Conservation (phyloP, 2,113 vertebrate species). For the Peucedramus taeniatus region DNA sequence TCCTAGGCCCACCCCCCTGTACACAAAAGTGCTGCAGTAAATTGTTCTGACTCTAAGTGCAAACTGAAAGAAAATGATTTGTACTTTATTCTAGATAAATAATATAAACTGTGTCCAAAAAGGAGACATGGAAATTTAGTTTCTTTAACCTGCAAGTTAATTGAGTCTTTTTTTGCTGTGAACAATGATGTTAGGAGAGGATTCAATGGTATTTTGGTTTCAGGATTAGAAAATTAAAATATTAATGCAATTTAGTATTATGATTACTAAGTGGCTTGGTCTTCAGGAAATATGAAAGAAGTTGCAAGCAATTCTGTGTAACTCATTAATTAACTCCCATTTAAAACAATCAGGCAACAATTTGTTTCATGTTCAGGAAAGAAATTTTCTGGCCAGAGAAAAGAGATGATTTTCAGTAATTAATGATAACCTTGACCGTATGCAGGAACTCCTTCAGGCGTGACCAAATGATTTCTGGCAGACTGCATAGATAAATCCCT, state of each 20-base stretch:
- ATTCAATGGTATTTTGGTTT: neutral
- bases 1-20: neutral
- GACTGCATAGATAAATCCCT: neutral
- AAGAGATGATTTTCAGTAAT: neutral
- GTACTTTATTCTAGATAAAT: neutral
- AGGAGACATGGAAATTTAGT: neutral
- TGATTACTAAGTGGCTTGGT: neutral
- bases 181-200: neutral
- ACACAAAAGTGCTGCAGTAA: neutral
- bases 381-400: neutral
- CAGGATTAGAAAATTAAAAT: neutral
- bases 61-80: neutral
- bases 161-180: neutral
- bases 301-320: neutral
- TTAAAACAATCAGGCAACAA: neutral
- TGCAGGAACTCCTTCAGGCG: neutral
- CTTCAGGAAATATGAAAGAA: neutral
- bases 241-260: neutral
- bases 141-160: neutral
- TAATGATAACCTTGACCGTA: neutral
- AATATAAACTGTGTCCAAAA: neutral
- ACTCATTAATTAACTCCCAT: neutral
- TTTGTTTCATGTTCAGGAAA: neutral
- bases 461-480: neutral
- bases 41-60: rapidly evolving